Percentiles rank a stretch among this genome's conserved stretches.
phyloP scores from a whole-genome alignment of 2,113 vertebrate species.

The Cryptotis parvus region DNA sequence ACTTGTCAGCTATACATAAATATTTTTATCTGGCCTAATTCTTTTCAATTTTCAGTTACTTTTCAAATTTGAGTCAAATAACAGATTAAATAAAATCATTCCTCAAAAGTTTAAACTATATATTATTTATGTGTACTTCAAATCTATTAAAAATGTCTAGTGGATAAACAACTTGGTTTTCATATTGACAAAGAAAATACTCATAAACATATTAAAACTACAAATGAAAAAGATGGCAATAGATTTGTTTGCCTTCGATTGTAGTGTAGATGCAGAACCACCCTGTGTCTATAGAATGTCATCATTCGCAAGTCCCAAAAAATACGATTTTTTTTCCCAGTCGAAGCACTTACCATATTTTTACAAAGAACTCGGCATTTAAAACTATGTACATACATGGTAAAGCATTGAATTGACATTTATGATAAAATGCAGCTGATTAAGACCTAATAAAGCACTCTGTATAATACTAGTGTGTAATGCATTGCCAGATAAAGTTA shows the following conservation, averaged over 20 bases:
- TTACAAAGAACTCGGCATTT: constrained; percentile 84
- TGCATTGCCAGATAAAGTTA: constrained; percentile 91
- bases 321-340: constrained; percentile 78
- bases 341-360: constrained; percentile 72
- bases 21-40: constrained; percentile 3
- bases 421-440: constrained; percentile 89
- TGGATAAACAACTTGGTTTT: constrained; percentile 37
- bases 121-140: background rate
- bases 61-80: constrained; percentile 34
- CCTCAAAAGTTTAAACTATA: background rate
- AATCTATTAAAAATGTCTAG: background rate
- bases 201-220: constrained; percentile 53
- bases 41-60: background rate
- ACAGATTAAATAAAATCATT: constrained; percentile 47
- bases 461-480: constrained; percentile 94
- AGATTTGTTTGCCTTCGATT: constrained; percentile 31
- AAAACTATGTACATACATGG: constrained; percentile 83
- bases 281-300: constrained; percentile 51
- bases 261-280: constrained; percentile 47
- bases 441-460: constrained; percentile 92
- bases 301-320: constrained; percentile 64
- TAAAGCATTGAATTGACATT: constrained; percentile 86
- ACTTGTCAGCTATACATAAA: background rate
- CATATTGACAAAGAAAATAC: background rate
- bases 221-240: background rate